phyloP scores from a whole-genome alignment of 2,113 vertebrate genomes.

The Centropristis striata region DNA sequence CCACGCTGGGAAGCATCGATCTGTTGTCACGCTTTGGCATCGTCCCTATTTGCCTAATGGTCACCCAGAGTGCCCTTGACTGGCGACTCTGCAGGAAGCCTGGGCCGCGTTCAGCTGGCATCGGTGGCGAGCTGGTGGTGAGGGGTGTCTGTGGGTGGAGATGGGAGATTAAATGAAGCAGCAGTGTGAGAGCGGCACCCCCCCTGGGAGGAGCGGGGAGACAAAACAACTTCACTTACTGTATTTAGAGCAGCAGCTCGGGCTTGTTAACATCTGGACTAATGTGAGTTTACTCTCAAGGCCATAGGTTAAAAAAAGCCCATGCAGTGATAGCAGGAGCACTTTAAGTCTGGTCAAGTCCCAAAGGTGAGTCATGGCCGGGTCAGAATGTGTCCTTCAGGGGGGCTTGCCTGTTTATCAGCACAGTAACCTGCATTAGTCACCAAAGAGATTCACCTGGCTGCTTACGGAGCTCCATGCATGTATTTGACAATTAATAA shows the following conservation, averaged over 20 bases:
- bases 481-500: too few species aligned
- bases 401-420: too few species aligned
- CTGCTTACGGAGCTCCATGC: too few species aligned
- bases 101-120: slow-evolving; percentile 62
- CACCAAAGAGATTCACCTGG: too few species aligned
- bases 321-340: slow-evolving; percentile 43
- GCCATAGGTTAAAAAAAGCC: slow-evolving; percentile 65
- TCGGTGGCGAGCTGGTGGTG: slow-evolving; percentile 54
- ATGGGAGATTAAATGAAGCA: slow-evolving; percentile 79
- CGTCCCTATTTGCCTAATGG: slow-evolving; percentile 67
- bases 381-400: slow-evolving; percentile 35
- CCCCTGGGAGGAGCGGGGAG: background rate
- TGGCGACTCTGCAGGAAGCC: slow-evolving; percentile 68
- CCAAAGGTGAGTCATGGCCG: background rate
- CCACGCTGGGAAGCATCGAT: slow-evolving; percentile 54
- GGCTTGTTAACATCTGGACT: slow-evolving; percentile 55
- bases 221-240: slow-evolving; percentile 52
- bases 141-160: slow-evolving; percentile 42
- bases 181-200: slow-evolving; percentile 49
- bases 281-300: slow-evolving; percentile 40
- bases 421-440: too few species aligned
- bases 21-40: slow-evolving; percentile 56
- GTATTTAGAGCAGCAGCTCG: slow-evolving; percentile 45
- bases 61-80: slow-evolving; percentile 77
- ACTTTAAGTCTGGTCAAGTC: slow-evolving; percentile 36